Conservation (phyloP, 2,888 invertebrate species). For the Meta bourneti region DNA sequence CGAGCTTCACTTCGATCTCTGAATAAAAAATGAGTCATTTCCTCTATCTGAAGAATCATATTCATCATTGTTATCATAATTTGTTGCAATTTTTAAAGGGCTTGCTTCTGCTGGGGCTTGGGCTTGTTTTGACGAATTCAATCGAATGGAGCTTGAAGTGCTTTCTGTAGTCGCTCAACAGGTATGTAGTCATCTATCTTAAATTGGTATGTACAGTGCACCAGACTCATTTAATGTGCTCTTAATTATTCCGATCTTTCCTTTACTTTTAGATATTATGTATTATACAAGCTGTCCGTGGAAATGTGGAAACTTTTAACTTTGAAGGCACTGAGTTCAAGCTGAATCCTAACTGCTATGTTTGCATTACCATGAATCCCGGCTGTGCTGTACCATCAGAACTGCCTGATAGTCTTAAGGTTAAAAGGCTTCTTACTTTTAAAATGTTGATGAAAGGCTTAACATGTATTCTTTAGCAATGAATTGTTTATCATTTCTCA, state of each 20-base stretch:
- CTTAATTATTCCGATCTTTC: not conserved
- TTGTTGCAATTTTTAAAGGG: constrained; percentile 86
- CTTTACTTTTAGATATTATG: constrained; percentile 84
- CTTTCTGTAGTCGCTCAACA: constrained; percentile 93
- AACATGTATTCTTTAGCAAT: not conserved
- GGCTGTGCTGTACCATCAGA: constrained; percentile 82
- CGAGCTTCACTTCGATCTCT: no score
- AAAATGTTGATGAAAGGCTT: not conserved
- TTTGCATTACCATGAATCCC: constrained; percentile 83
- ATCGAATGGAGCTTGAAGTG: constrained; percentile 91
- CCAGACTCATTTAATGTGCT: not conserved
- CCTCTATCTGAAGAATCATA: no score
- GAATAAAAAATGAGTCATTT: no score
- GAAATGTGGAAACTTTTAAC: constrained; percentile 85
- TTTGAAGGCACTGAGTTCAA: constrained; percentile 89
- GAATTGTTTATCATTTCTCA: not conserved
- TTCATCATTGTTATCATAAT: no score
- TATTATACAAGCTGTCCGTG: constrained; percentile 88
- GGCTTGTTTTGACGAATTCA: constrained; percentile 95
- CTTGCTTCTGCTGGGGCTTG: constrained; percentile 91
- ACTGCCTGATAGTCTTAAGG: constrained; percentile 83
- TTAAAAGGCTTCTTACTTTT: constrained; percentile 62
- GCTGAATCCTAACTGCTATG: constrained; percentile 89
- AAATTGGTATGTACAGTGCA: not conserved
- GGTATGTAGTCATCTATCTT: constrained; percentile 79